phyloP scores from a whole-genome alignment of 2,113 vertebrate species.

The Aegithalos caudatus region DNA sequence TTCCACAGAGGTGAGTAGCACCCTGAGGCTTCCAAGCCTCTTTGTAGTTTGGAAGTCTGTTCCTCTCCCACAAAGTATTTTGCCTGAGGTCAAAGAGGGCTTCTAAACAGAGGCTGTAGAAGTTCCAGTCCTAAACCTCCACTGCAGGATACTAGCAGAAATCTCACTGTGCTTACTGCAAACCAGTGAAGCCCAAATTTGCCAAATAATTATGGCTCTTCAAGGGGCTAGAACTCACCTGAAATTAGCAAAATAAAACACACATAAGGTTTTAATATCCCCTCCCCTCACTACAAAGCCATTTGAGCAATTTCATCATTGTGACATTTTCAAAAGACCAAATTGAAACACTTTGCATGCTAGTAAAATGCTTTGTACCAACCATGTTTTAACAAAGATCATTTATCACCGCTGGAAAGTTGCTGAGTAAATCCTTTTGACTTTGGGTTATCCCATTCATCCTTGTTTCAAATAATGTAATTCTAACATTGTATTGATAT shows the following conservation, averaged over 20 bases:
- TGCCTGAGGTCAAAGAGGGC: neutral
- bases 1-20: neutral
- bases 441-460: conserved; percentile 51
- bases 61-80: neutral
- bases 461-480: conserved; percentile 62
- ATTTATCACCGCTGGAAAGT: conserved; percentile 43
- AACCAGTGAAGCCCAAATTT: neutral
- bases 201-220: neutral
- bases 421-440: conserved; percentile 60
- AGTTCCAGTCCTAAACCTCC: neutral
- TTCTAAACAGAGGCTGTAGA: neutral
- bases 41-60: neutral
- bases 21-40: neutral
- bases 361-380: conserved; percentile 38
- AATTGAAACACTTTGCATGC: conserved; percentile 25
- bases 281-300: neutral
- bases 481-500: conserved; percentile 49
- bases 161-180: neutral
- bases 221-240: neutral
- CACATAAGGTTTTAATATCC: neutral
- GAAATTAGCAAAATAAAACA: neutral
- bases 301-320: neutral
- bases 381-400: conserved; percentile 27
- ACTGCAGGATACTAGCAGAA: neutral
- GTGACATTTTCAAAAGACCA: conserved; percentile 6